phyloP scores from a whole-genome alignment of 2,113 vertebrate genomes.

The Speoplatyrhinus poulsoni region DNA sequence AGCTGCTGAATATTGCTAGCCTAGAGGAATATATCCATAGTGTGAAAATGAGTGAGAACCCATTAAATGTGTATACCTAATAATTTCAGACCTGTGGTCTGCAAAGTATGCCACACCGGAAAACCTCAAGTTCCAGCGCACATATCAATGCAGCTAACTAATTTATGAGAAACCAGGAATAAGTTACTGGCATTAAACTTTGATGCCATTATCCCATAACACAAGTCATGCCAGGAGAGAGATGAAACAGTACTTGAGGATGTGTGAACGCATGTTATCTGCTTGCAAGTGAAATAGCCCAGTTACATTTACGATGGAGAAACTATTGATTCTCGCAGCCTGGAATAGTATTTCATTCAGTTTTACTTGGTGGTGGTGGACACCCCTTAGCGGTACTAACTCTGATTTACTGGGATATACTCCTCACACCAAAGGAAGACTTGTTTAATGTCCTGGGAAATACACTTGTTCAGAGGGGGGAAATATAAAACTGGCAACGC shows the following conservation, averaged over 20 bases:
- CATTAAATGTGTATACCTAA: constrained; percentile 20
- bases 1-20: constrained; percentile 41
- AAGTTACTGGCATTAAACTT: constrained; percentile 45
- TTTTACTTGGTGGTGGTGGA: constrained; percentile 12
- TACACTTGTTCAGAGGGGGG: constrained; percentile 1
- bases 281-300: not conserved
- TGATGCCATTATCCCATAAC: constrained; percentile 30
- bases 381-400: not conserved
- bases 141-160: constrained; percentile 33
- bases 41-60: constrained; percentile 8
- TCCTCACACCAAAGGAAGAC: too few relatives aligned
- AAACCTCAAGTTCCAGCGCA: constrained; percentile 14
- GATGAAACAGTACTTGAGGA: constrained; percentile 27
- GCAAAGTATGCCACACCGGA: not conserved
- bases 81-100: constrained; percentile 25
- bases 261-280: constrained; percentile 1
- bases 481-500: constrained; percentile 5
- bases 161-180: constrained; percentile 47
- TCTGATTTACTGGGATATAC: constrained; percentile 1
- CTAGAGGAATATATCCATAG: constrained; percentile 10
- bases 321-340: constrained; percentile 12
- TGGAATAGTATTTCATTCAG: constrained; percentile 9
- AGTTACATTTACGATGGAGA: constrained; percentile 18
- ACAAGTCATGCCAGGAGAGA: constrained; percentile 2
- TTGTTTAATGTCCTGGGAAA: not conserved